These are phyloP conservation scores for Silvanus unidentatus DNA, from an alignment of 2,888 invertebrate species.

Conservation along the genomic window DNA sequence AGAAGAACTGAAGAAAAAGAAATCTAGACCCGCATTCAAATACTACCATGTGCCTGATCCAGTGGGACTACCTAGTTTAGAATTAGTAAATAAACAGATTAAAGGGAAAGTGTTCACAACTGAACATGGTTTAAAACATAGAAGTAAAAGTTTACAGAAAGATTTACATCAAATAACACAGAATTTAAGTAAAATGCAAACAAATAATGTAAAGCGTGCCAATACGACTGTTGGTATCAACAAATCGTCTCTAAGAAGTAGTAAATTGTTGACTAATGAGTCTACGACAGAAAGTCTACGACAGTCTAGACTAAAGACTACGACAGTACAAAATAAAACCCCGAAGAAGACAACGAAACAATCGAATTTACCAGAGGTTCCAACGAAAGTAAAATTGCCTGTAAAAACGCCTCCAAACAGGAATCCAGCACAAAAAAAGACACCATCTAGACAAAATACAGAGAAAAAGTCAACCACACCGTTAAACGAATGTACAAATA, in stretches of 20 bases:
- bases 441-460: not conserved
- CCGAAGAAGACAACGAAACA: conserved; percentile 48
- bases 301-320: no score
- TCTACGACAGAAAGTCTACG: no score
- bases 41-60: conserved; percentile 25
- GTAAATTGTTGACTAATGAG: no score
- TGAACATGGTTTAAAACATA: no score
- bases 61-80: conserved; percentile 22
- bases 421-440: not conserved
- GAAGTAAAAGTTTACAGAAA: no score
- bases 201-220: no score
- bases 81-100: conserved; percentile 28
- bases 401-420: conserved; percentile 1
- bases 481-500: conserved; percentile 22
- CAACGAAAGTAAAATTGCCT: conserved; percentile 18
- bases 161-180: no score
- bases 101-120: conserved; percentile 28
- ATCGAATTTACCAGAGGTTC: conserved; percentile 50
- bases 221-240: no score
- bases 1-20: conserved; percentile 24
- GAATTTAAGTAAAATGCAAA: no score
- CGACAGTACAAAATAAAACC: no score
- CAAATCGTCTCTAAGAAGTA: no score
- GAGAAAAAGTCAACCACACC: conserved; percentile 17
- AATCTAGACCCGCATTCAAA: conserved; percentile 36